Percentiles rank a stretch among this genome's conserved stretches.
Evolutionary conservation across 1,140 invertebrate genomes (phyloP).

Genomic region (Drosophila parvula): DNA sequence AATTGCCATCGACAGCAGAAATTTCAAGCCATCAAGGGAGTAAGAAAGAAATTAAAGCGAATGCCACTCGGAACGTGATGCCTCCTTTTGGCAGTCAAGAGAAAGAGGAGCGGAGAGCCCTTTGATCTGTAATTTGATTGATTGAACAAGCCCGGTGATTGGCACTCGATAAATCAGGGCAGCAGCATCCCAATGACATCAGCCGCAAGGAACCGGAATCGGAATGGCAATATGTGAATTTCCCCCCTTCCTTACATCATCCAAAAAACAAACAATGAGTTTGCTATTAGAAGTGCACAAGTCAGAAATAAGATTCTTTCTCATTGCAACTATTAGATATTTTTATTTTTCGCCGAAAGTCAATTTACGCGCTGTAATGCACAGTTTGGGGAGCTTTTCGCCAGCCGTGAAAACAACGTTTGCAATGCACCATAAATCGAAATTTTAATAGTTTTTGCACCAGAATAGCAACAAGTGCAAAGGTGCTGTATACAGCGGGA

Average conservation of each 20-base stretch:
- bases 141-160: conserved; percentile 54
- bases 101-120: conserved; percentile 4
- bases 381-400: conserved; percentile 20
- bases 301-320: conserved; percentile 13
- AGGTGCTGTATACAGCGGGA: conserved; percentile 3
- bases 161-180: conserved; percentile 55
- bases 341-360: conserved; percentile 19
- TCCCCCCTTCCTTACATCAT: conserved; percentile 26
- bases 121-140: conserved; percentile 75
- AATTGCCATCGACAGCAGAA: conserved; percentile 46
- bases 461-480: conserved; percentile 2
- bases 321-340: conserved; percentile 14
- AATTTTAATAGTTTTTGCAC: conserved; percentile 30
- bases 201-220: conserved; percentile 6
- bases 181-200: conserved; percentile 32
- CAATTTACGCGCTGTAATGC: conserved; percentile 42
- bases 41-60: conserved; percentile 25
- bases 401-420: conserved; percentile 27
- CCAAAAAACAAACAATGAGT: conserved; percentile 39
- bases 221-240: conserved; percentile 27
- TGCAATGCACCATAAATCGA: conserved; percentile 41
- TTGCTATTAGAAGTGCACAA: conserved; percentile 26
- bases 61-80: conserved; percentile 22
- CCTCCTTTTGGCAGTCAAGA: conserved; percentile 8
- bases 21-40: conserved; percentile 10